Base-by-base conservation (phyloP, 2,113 vertebrate genomes). In the Conger conger region DNA sequence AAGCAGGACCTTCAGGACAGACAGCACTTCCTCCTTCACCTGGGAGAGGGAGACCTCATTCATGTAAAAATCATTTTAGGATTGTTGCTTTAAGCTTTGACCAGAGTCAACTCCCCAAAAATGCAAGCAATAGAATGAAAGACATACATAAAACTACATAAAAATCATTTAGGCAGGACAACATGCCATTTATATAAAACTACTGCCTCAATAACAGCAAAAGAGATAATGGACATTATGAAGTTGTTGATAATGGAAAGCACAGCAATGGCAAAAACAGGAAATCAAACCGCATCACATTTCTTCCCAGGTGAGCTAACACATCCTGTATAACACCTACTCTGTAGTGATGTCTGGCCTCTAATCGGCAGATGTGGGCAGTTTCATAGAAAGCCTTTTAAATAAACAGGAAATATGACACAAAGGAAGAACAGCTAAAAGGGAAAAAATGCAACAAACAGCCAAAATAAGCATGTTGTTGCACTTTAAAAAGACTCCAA, bases 21-120 rank as follows among this genome's bases (percentile, higher is more conserved):
- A 95, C 88, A 92, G 85, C 57, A 96, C 84, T 85, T 96, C 94
- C 78, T 94, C 91, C 53, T 92, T 93, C 60, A 95, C 94, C 95
- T 96, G 86, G 0, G 40, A 63, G 1, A 13, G 33, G 79, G 83
- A 63, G 36, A 57, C n/a, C 76, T 20, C 16, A 33, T 80, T 50
- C 77, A 63, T 54, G 83, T 54, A 8, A 73, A 30, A 13, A 15
- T 57, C 13, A 6, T 63, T 27, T 23, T 20, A 27, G 20, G 17
- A 23, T 63, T 3, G 17, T 16, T 57, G 54, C 18, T 15, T 57
- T 20, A 20, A 20, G 1, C 54, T 20, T 57, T 57, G 15, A 68
- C 60, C 54, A 18, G 54, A 57, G 54, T 16, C 54, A 57, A 57
- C 4, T 57, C 16, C 54, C 4, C 18, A 5, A 27, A 60, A 60